phyloP scores from a whole-genome alignment of 2,113 vertebrate genomes.

The Rhinogobius similis region DNA sequence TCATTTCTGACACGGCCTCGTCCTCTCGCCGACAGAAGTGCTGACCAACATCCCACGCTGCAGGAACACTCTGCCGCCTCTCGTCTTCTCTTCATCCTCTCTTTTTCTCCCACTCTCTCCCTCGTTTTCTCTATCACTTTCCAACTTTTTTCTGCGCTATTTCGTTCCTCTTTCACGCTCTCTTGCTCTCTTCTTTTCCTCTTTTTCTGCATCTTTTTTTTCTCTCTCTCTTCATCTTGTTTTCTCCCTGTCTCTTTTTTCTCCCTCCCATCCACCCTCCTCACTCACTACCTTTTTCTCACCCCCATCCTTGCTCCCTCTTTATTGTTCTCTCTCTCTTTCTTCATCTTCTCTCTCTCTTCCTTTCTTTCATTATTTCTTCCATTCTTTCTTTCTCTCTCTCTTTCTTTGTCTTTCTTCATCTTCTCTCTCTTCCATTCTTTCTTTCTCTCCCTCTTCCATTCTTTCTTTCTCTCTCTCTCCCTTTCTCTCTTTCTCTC shows the following conservation, averaged over 20 bases:
- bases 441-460: not conserved
- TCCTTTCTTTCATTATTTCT: too few species aligned
- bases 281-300: too few species aligned
- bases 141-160: too few species aligned
- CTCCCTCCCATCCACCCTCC: too few species aligned
- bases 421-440: too few species aligned
- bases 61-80: not conserved
- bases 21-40: conserved; percentile 42
- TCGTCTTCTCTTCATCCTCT: not conserved
- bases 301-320: too few species aligned
- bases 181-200: too few species aligned
- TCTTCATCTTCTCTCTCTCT: not conserved
- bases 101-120: not conserved
- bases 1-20: conserved; percentile 40
- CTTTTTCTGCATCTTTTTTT: too few species aligned
- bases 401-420: too few species aligned
- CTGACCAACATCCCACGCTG: conserved; percentile 51
- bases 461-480: not conserved
- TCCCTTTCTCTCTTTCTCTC: too few species aligned
- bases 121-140: not conserved
- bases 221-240: too few species aligned
- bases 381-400: not conserved
- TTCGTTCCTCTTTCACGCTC: not conserved
- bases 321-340: not conserved
- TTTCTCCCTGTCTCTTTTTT: not conserved